Base-by-base conservation (phyloP, 2,113 vertebrate species). In the Daboia siamensis region DNA sequence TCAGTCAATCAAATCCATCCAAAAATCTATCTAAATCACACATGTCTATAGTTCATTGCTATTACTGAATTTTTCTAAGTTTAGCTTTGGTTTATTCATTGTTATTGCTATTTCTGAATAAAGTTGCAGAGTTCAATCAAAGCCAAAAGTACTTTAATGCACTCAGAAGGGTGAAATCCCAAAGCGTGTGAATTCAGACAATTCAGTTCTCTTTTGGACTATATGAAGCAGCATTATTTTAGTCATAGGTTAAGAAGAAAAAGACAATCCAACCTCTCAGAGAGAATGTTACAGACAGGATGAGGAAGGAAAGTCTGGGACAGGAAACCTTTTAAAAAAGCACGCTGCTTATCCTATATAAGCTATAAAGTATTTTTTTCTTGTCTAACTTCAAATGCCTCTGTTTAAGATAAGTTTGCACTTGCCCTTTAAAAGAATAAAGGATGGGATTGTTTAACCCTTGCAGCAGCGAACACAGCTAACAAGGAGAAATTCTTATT, bases 291-390 rank as follows among this genome's bases (percentile, higher is more conserved):
- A 93, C 46, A 90, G 44, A 91, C 1, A 93, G 69, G 56, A 90
- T 93, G 93, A 93, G 2, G 94, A 56, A 94, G 52, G 55, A 95
- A 23, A 46, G 88, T 55, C 55, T 56, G 55, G 33, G 33, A 86
- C 12, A 94, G 46, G 54, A 92, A 92, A 93, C 94, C 85, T 64
- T 92, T 93, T 90, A 85, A 91, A 11, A 33, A 69, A 26, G 91
- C 92, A 92, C 59, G 89, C 8, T 29, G 55, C 87, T 95, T 90
- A 94, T 92, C 85, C 39, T 33, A 64, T 3, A 5, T 95, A 94
- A 94, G 86, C 90, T 93, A 56, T 91, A 96, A 95, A 94, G 94
- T 0, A 94, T 87, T 93, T 87, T 87, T 64, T 92, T 90, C 64
- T 0, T 0, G 91, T 93, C 87, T 0, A 93, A 64, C 69, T 95